A percentile compares a stretch with the other conserved stretches of the same genome.
Evolutionary conservation across 2,888 invertebrate genomes (phyloP).

Genomic region (Athalia circularis): DNA sequence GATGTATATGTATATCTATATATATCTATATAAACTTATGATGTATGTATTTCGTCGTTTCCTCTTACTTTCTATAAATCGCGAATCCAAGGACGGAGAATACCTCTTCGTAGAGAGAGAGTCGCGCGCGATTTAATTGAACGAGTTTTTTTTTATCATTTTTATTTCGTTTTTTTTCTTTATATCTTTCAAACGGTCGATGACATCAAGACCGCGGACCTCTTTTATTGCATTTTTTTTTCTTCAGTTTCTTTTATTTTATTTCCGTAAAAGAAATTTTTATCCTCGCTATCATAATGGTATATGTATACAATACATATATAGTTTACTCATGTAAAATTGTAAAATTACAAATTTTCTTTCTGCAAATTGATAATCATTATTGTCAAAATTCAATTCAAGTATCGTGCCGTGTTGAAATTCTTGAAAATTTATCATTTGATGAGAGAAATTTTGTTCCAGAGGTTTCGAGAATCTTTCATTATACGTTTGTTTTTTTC

Average conservation of each 20-base stretch:
- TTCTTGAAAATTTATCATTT: too few species aligned
- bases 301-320: too few species aligned
- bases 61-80: slow-evolving; percentile 44
- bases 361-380: neutral
- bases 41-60: slow-evolving; percentile 7
- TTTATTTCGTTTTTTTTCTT: neutral
- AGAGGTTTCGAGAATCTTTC: too few species aligned
- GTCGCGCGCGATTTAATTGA: slow-evolving; percentile 25
- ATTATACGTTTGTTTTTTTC: too few species aligned
- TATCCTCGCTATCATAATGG: too few species aligned
- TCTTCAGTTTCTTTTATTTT: too few species aligned
- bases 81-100: slow-evolving; percentile 34
- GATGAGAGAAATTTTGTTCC: too few species aligned
- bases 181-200: slow-evolving; percentile 12
- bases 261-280: too few species aligned
- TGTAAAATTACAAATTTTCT: neutral
- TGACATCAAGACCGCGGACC: neutral
- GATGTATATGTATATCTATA: too few species aligned
- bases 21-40: neutral
- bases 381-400: too few species aligned
- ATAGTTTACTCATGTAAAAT: too few species aligned
- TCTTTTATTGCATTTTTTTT: neutral
- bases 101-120: slow-evolving; percentile 31
- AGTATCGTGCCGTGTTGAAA: too few species aligned
- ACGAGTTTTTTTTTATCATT: slow-evolving; percentile 1